Conservation (phyloP, 2,113 vertebrate genomes). For the Triplophysa dalaica region DNA sequence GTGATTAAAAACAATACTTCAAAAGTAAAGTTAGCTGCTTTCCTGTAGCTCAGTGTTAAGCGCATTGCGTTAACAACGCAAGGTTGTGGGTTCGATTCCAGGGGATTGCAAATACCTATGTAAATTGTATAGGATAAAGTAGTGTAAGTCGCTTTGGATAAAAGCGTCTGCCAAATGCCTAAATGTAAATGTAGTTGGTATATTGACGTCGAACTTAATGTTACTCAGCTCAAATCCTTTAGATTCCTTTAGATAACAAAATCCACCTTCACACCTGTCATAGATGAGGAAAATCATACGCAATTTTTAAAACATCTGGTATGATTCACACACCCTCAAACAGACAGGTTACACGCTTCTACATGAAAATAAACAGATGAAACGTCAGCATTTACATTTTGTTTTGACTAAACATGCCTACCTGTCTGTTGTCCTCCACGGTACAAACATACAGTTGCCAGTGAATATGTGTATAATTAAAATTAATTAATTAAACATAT, state of each 20-base stretch:
- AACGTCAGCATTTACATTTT: background rate
- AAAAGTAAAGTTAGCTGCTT: background rate
- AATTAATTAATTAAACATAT: too few relatives aligned
- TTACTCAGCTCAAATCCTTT: background rate
- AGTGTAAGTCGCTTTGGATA: too few relatives aligned
- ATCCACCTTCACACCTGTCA: constrained; percentile 55
- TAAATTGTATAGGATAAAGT: too few relatives aligned
- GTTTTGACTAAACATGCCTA: background rate
- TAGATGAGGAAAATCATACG: constrained; percentile 62
- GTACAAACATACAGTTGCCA: too few relatives aligned
- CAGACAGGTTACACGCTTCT: background rate
- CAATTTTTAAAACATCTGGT: constrained; percentile 71
- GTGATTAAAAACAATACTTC: too few relatives aligned
- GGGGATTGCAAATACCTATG: too few relatives aligned
- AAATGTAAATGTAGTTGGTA: too few relatives aligned
- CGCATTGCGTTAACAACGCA: too few relatives aligned
- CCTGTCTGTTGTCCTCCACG: background rate
- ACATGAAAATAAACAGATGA: background rate
- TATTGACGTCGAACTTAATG: background rate
- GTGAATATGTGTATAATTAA: too few relatives aligned
- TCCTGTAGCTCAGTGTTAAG: too few relatives aligned
- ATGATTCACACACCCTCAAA: constrained; percentile 24
- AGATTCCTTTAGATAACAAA: constrained; percentile 28
- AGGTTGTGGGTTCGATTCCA: too few relatives aligned
- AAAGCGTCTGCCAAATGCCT: too few relatives aligned